phyloP scores from a whole-genome alignment of 2,113 vertebrate genomes.

The Nothoprocta pentlandii region DNA sequence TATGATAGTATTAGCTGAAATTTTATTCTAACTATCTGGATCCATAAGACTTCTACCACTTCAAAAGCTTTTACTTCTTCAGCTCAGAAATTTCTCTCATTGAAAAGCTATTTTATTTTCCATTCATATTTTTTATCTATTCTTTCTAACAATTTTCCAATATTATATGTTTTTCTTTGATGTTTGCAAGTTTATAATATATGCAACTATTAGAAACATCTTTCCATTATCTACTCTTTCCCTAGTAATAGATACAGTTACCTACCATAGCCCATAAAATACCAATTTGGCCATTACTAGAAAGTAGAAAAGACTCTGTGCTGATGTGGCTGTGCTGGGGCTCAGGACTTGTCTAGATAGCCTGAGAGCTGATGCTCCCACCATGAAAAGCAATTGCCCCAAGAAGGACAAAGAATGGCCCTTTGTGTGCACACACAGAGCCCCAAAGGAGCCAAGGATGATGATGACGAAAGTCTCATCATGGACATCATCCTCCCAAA shows the following conservation, averaged over 20 bases:
- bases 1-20: background rate
- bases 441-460: background rate
- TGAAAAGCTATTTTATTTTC: background rate
- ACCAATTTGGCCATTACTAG: background rate
- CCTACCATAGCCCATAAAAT: background rate
- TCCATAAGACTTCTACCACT: background rate
- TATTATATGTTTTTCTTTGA: background rate
- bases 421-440: background rate
- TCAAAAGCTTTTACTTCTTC: background rate
- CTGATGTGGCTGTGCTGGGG: background rate
- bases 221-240: background rate
- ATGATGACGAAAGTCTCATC: background rate
- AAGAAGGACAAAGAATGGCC: background rate
- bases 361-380: background rate
- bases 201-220: background rate
- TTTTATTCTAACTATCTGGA: background rate
- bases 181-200: background rate
- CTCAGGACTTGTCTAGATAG: background rate
- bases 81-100: background rate
- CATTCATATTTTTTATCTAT: rapidly evolving
- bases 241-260: background rate
- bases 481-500: background rate
- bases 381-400: too few species aligned
- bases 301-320: background rate
- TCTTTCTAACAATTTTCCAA: background rate